Conservation (phyloP, 2,113 vertebrate species). For the Rhabdomys dilectus region DNA sequence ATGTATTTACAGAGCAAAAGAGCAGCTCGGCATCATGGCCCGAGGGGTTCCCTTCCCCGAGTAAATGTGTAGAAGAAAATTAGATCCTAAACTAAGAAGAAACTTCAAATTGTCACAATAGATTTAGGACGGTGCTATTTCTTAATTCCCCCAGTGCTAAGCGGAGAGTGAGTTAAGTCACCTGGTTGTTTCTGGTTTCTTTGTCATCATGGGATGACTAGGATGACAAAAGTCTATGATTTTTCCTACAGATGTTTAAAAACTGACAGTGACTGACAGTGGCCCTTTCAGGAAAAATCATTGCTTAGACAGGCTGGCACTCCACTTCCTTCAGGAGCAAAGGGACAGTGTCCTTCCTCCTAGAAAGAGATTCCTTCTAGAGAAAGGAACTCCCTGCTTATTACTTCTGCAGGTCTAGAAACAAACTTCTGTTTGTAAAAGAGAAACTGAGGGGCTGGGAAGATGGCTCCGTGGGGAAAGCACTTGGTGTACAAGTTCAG, state of each 20-base stretch:
- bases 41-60: conserved; percentile 59
- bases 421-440: not conserved
- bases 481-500: not conserved
- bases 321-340: not conserved
- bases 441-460: not conserved
- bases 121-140: not conserved
- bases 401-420: not conserved
- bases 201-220: not conserved
- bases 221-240: not conserved
- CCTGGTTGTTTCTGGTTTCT: conserved; percentile 2
- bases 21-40: conserved; percentile 57
- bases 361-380: not conserved
- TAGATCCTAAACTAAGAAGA: conserved; percentile 24
- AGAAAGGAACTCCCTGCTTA: not conserved
- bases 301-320: not conserved
- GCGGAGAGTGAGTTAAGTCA: conserved; percentile 26
- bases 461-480: not conserved
- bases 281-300: not conserved
- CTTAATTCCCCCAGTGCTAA: not conserved
- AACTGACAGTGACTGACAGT: not conserved
- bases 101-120: conserved; percentile 62
- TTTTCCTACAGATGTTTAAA: conserved; percentile 1
- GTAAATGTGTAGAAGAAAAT: conserved; percentile 54
- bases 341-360: not conserved
- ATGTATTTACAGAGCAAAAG: conserved; percentile 77